These are phyloP conservation scores for Pygmarrhopalites habei DNA, from an alignment of 1,140 invertebrate genomes.

Conservation along the genomic window DNA sequence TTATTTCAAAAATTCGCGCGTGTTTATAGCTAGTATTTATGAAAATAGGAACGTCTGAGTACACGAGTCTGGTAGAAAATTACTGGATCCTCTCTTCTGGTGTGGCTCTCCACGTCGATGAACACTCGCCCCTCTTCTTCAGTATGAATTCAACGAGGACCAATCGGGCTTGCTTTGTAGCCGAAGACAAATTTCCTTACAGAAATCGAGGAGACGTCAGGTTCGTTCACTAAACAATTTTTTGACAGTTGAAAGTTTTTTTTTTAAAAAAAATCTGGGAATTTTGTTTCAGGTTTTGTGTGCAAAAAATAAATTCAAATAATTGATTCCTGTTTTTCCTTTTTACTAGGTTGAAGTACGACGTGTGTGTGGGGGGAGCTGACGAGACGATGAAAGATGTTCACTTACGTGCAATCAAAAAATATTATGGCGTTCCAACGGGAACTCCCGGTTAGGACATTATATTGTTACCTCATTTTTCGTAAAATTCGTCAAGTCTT, in stretches of 20 bases:
- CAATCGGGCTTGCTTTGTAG: constrained; percentile 20
- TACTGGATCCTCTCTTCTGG: constrained; percentile 69
- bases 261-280: not conserved
- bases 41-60: constrained; percentile 32
- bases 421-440: constrained; percentile 54
- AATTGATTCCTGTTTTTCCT: too few relatives aligned
- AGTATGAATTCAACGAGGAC: constrained; percentile 43
- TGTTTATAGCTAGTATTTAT: not conserved
- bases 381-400: constrained; percentile 51
- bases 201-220: constrained; percentile 15
- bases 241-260: not conserved
- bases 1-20: constrained; percentile 34
- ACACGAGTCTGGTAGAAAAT: constrained; percentile 60
- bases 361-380: constrained; percentile 45
- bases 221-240: not conserved
- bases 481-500: too few relatives aligned
- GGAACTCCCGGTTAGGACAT: too few relatives aligned
- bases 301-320: too few relatives aligned
- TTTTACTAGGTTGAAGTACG: constrained; percentile 55
- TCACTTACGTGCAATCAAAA: constrained; percentile 55
- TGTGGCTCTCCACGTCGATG: constrained; percentile 55
- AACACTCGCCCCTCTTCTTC: constrained; percentile 59
- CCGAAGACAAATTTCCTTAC: constrained; percentile 34
- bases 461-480: too few relatives aligned
- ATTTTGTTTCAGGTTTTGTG: constrained; percentile 30